A percentile compares a stretch with the other conserved stretches of the same genome.
Evolutionary conservation across 2,888 invertebrate species (phyloP).

Genomic region (Helicoverpa assulta): DNA sequence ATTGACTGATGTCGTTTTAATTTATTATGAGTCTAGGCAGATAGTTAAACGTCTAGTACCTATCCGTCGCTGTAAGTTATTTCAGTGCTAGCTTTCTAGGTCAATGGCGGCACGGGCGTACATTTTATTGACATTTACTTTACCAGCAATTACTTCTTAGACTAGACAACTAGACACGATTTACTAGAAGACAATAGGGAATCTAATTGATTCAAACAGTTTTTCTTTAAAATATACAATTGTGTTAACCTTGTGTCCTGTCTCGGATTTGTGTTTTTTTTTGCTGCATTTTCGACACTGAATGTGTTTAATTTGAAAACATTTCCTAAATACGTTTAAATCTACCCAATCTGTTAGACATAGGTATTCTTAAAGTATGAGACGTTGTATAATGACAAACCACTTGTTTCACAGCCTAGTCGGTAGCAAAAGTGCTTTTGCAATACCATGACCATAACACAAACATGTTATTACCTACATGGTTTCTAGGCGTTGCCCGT

Average conservation of each 20-base stretch:
- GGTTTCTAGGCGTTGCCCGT: constrained; percentile 12
- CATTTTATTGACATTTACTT: constrained; percentile 52
- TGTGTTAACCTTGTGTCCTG: constrained; percentile 34
- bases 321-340: neutral
- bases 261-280: constrained; percentile 3
- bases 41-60: neutral
- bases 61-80: constrained; percentile 19
- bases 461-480: constrained; percentile 37
- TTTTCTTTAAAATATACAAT: constrained; percentile 31
- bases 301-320: neutral
- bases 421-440: constrained; percentile 9
- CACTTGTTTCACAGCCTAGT: neutral
- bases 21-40: neutral
- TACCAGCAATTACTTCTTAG: constrained; percentile 40
- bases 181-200: constrained; percentile 40
- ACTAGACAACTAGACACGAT: constrained; percentile 43
- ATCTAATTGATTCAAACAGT: constrained; percentile 51
- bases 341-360: neutral
- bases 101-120: constrained; percentile 48
- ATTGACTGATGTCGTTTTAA: constrained; percentile 13
- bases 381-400: neutral
- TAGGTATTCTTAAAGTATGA: neutral
- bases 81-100: constrained; percentile 50
- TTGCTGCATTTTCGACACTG: neutral
- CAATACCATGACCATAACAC: constrained; percentile 27